Conservation (phyloP, 1,140 invertebrate genomes). For the Marisa cornuarietis region DNA sequence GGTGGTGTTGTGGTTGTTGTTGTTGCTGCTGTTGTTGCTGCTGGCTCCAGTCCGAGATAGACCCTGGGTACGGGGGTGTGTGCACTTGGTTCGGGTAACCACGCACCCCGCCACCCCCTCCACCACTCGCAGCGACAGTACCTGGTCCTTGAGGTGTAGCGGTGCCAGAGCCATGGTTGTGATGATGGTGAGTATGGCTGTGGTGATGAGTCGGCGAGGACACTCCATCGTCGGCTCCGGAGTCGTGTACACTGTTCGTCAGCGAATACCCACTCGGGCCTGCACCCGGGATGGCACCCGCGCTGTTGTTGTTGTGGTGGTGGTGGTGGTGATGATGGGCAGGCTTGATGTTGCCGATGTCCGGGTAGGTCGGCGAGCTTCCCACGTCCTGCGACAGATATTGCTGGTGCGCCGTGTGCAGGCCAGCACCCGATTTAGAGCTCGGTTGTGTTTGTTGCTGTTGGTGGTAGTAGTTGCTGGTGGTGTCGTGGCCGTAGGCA, state of each 20-base stretch:
- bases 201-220: constrained; percentile 7
- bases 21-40: background rate
- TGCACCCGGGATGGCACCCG: too few relatives aligned
- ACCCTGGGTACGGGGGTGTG: constrained; percentile 22
- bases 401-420: background rate
- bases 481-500: constrained; percentile 2
- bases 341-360: constrained; percentile 3
- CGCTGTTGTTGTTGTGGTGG: too few relatives aligned
- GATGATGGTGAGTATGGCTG: background rate
- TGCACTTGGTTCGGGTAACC: constrained; percentile 14
- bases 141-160: background rate
- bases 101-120: constrained; percentile 5
- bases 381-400: constrained; percentile 4
- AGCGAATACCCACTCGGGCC: too few relatives aligned
- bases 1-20: constrained; percentile 15
- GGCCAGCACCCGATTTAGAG: background rate
- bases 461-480: constrained; percentile 11
- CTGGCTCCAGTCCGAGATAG: constrained; percentile 35
- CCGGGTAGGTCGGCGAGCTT: constrained; percentile 20
- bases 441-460: constrained; percentile 5
- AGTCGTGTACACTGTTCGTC: too few relatives aligned
- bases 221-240: constrained; percentile 10
- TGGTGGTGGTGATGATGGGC: background rate
- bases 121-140: background rate
- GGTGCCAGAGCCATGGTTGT: constrained; percentile 6